Evolutionary conservation across 2,888 invertebrate species (phyloP), one percentile per base, ranked within the genome.

Genomic region (Chelonus formosanus): DNA sequence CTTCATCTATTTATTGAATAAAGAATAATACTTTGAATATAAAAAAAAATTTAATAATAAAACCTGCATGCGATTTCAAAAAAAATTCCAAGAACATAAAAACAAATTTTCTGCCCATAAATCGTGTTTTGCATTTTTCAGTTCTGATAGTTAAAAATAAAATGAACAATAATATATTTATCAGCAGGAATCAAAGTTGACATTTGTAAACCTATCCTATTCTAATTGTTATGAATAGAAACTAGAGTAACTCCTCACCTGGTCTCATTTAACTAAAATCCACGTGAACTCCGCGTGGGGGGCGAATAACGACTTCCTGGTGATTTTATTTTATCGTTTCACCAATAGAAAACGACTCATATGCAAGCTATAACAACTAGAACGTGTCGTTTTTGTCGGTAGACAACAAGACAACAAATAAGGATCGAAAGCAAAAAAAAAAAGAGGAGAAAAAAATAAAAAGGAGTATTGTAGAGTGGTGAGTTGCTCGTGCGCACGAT

Each of bases 401-500:
- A 7, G 10, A 45, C 43, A 55, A 10, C 40, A 44, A 59, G 20
- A 31, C 40, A 40, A 36, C 35, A 55, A 20, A 45, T n/a, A 31
- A 56, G 10, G n/a, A 40, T 43, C 56, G 7, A 36, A 40, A 40
- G 48, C 54, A 10, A 45, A 57, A 36, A 43, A 10, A 47, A 53
- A 62, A 40, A 47, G 48, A 50, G 35, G 32, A 55, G 36, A 59
- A 40, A 48, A 45, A 62, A 34, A 57, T 59, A 35, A 60, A 50
- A 53, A 60, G 55, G 45, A 55, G 53, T 45, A 63, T 69, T 60
- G 63, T 66, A 61, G 66, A 66, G 63, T 63, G 60, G 48, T 56
- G 47, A 55, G 55, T 53, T 61, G 45, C 50, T 66, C 66, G 66
- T 69, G 69, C 72, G 76, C 73, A 73, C 74, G 74, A 69, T 73